Percentiles rank a stretch among this genome's conserved stretches.
Conservation (phyloP, 2,888 invertebrate species). For the Ellobium chinense region DNA sequence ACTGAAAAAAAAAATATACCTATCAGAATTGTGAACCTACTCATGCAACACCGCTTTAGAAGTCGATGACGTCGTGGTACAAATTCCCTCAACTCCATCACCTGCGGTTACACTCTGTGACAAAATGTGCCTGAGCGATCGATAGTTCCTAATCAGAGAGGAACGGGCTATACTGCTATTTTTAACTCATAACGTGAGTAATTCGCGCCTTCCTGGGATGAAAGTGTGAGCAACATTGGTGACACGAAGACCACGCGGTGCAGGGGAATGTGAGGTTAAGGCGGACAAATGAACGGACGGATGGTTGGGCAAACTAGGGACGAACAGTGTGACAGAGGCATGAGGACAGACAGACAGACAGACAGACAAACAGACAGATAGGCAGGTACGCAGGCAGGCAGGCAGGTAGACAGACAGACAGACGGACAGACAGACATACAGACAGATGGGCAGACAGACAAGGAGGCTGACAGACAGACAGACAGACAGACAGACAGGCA, state of each 20-base stretch:
- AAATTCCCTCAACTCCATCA: no score
- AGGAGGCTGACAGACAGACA: background rate
- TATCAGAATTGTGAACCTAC: no score
- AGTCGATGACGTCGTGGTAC: no score
- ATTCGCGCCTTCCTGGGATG: background rate
- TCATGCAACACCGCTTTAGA: no score
- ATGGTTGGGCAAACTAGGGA: no score
- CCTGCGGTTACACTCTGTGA: background rate
- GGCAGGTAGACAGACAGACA: background rate
- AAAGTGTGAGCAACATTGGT: background rate
- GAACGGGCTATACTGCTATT: background rate
- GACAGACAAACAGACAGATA: background rate
- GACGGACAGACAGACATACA: background rate
- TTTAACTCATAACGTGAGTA: background rate
- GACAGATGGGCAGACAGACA: background rate
- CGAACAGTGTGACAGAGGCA: background rate
- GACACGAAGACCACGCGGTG: background rate
- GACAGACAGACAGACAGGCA: background rate
- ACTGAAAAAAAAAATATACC: no score
- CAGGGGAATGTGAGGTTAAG: no score
- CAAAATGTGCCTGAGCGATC: background rate
- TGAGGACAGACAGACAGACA: background rate
- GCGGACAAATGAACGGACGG: no score
- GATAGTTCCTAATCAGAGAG: background rate
- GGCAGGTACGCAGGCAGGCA: background rate